Conservation (phyloP, 2,797 vertebrate species). For the Rachycentron canadum region DNA sequence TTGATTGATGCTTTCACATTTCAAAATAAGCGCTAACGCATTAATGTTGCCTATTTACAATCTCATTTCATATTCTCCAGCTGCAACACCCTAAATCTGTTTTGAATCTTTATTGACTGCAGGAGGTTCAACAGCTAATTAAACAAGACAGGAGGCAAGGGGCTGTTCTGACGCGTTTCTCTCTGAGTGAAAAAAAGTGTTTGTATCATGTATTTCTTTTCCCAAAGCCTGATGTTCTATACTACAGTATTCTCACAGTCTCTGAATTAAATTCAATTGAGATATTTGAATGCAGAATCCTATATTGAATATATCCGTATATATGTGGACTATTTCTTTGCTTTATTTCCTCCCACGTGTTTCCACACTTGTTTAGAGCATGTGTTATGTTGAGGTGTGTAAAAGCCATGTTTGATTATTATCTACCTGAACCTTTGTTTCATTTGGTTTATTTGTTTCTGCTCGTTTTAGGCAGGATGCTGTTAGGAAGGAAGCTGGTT, state of each 20-base stretch:
- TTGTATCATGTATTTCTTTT: neutral
- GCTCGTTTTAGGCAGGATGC: neutral
- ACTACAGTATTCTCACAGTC: neutral
- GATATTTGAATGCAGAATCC: neutral
- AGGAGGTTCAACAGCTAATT: constrained; percentile 5
- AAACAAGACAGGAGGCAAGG: constrained; percentile 12
- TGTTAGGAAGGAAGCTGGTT: neutral
- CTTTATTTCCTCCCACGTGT: neutral
- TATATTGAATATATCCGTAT: neutral
- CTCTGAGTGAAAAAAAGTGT: neutral
- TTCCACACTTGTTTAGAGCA: neutral
- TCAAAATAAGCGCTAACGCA: neutral
- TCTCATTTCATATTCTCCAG: neutral
- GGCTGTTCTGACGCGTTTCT: neutral
- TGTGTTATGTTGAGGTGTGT: neutral
- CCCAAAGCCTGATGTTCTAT: neutral
- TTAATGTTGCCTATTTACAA: neutral
- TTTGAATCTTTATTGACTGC: neutral
- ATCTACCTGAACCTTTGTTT: neutral
- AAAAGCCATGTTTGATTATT: neutral
- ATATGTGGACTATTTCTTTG: neutral
- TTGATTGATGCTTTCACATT: neutral
- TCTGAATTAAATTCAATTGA: neutral
- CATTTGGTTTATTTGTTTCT: no score
- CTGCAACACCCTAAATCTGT: neutral